phyloP scores from a whole-genome alignment of 2,113 vertebrate species.

The Synodontis membranacea region DNA sequence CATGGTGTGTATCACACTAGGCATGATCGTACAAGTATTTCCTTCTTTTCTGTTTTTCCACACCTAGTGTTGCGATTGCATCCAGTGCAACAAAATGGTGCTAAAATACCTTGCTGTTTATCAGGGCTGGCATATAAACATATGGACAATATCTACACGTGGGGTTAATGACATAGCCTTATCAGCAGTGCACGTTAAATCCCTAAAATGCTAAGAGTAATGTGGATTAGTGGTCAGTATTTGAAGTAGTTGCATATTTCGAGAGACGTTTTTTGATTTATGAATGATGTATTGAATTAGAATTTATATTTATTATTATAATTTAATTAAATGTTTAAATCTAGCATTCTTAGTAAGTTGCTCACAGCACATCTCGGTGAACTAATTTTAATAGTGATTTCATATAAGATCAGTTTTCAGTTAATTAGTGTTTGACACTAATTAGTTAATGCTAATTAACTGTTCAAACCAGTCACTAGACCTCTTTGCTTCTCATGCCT shows the following conservation, averaged over 20 bases:
- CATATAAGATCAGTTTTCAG: not conserved
- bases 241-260: not conserved
- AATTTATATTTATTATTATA: not conserved
- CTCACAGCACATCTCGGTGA: not conserved
- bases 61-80: not conserved
- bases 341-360: not conserved
- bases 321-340: not conserved
- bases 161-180: not conserved
- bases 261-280: not conserved
- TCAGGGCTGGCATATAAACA: not conserved
- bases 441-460: not conserved
- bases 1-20: too few relatives aligned
- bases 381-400: not conserved
- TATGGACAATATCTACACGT: not conserved
- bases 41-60: conserved; percentile 11
- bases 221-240: not conserved
- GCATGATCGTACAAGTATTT: conserved; percentile 2
- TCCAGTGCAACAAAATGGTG: not conserved
- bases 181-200: not conserved
- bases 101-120: not conserved
- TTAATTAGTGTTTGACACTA: not conserved
- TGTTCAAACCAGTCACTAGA: not conserved
- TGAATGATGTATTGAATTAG: not conserved
- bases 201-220: not conserved
- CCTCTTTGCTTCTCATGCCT: not conserved